Base-by-base conservation (phyloP, 2,888 invertebrate species). In the Matsumyia berberina region DNA sequence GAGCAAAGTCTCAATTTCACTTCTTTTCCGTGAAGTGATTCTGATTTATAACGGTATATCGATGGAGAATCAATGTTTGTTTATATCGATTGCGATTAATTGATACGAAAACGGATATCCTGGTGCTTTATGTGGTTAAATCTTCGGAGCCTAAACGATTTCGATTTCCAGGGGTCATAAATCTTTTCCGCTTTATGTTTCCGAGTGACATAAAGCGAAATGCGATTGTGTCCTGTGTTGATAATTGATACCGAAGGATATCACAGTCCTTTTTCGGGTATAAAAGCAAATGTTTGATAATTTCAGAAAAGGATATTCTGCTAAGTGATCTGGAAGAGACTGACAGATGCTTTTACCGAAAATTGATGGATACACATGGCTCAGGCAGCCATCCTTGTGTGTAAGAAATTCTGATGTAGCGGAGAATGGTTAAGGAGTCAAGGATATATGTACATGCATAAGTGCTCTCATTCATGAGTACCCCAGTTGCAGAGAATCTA, bases 11-110 rank as follows among this genome's bases (percentile, higher is more conserved):
- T 83, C 79, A 79, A 83, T 83, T 78, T 83, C 79, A 55, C 8
- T 66, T 72, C 60, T 33, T 58, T 46, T 42, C 33, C n/a, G 49
- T 44, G 15, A 39, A 55, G 55, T 67, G 67, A 62, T 69, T 64
- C 73, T 79, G 79, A 85, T 85, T 85, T 85, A 83, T 74, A 31
- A 35, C 35, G 35, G 37, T 46, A 44, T 73, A 62, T 67, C 62
- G 79, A 74, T 44, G 24, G 24, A 24, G n/a, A 37, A 66, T 70
- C 57, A 55, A 77, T 72, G 69, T 58, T 73, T 74, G 83, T 70
- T 74, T 85, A 79, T 73, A 78, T 74, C 73, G 79, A 85, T 79
- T 79, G 64, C 79, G 67, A 85, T 85, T 85, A 85, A 85, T 85
- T 74, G 79, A 85, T 79, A 74, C 31, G 62, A 74, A 58, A 74